These are phyloP conservation scores for Peribatodes rhomboidaria DNA, from an alignment of 2,888 invertebrate genomes.

Conservation along the genomic window DNA sequence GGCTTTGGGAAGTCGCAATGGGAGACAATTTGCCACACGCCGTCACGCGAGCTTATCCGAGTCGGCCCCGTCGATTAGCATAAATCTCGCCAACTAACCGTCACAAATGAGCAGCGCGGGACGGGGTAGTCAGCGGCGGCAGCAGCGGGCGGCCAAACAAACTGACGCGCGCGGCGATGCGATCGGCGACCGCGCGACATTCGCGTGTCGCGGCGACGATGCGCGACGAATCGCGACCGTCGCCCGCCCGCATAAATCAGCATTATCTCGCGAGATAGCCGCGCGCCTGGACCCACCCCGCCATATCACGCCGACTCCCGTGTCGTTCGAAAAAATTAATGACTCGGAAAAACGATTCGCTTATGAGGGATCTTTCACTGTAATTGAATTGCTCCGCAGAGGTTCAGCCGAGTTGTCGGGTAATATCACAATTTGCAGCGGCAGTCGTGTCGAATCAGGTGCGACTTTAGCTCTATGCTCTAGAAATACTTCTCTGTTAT, in stretches of 20 bases:
- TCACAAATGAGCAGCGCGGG: constrained; percentile 78
- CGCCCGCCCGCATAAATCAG: constrained; percentile 85
- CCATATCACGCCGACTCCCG: constrained; percentile 82
- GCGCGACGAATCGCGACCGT: constrained; percentile 84
- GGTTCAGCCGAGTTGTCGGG: constrained; percentile 75
- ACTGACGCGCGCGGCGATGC: constrained; percentile 67
- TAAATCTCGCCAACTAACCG: constrained; percentile 86
- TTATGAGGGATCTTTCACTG: constrained; percentile 87
- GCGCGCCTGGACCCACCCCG: constrained; percentile 78
- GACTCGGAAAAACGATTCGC: constrained; percentile 87
- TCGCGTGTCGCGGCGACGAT: constrained; percentile 71
- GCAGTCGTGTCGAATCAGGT: constrained; percentile 66
- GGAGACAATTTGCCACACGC: constrained; percentile 83
- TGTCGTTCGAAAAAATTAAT: constrained; percentile 87
- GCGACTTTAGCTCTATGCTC: constrained; percentile 41
- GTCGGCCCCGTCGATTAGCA: constrained; percentile 84
- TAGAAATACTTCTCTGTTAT: background rate
- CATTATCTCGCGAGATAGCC: constrained; percentile 87
- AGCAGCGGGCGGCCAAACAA: constrained; percentile 63
- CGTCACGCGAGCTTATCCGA: constrained; percentile 83
- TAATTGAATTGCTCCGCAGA: constrained; percentile 85
- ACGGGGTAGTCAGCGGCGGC: constrained; percentile 36
- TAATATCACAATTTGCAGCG: constrained; percentile 62
- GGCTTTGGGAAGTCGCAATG: constrained; percentile 75
- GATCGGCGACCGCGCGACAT: constrained; percentile 67